Percentiles rank a stretch among this genome's conserved stretches.
Evolutionary conservation across 2,888 invertebrate species (phyloP).

Genomic region (Amitus sp.): DNA sequence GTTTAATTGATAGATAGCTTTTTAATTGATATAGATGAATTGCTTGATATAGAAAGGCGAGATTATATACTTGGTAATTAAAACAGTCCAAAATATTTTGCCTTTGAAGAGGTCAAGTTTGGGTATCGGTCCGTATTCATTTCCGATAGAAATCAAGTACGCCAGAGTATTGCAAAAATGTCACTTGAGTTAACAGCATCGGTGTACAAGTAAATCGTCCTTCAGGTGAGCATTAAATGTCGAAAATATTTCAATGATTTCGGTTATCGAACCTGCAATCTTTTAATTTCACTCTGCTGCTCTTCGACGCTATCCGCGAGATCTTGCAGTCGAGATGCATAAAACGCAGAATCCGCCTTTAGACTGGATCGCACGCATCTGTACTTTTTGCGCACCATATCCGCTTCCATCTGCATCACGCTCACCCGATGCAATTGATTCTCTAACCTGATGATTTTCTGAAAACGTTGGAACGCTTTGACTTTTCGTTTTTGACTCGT

Average conservation of each 20-base stretch:
- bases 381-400: constrained; percentile 82
- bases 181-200: neutral
- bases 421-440: constrained; percentile 84
- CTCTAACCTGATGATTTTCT: constrained; percentile 73
- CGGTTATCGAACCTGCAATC: constrained; percentile 71
- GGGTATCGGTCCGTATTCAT: too few relatives aligned
- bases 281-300: constrained; percentile 79
- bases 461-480: constrained; percentile 12
- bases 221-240: neutral
- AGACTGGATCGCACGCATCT: constrained; percentile 71
- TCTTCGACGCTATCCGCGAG: constrained; percentile 75
- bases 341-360: constrained; percentile 55
- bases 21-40: constrained; percentile 80
- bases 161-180: too few relatives aligned
- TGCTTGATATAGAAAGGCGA: too few relatives aligned
- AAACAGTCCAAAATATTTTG: too few relatives aligned
- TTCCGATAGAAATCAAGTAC: constrained; percentile 1
- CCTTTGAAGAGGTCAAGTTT: too few relatives aligned
- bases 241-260: too few relatives aligned
- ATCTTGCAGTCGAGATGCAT: constrained; percentile 70
- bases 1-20: too few relatives aligned
- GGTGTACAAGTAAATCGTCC: neutral
- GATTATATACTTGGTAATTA: too few relatives aligned
- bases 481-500: too few relatives aligned
- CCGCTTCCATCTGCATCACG: constrained; percentile 85